Percentiles rank a stretch among this genome's conserved stretches.
phyloP scores from a whole-genome alignment of 2,888 invertebrate genomes.

The Rhimphoctona megacephalus region DNA sequence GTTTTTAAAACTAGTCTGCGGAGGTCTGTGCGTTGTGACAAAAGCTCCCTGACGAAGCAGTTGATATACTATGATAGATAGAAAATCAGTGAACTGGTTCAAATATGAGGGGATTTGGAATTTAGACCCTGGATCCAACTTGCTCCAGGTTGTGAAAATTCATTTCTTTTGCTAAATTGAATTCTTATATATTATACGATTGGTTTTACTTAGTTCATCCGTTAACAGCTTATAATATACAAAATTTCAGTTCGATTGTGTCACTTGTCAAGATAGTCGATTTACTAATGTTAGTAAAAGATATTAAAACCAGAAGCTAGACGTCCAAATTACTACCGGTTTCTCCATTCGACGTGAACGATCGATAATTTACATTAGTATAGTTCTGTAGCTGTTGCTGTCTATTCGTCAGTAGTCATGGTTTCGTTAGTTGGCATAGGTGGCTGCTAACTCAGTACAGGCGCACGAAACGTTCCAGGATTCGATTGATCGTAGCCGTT shows the following conservation, averaged over 20 bases:
- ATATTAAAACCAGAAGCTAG: background rate
- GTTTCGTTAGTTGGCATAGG: slow-evolving; percentile 63
- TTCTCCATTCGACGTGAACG: background rate
- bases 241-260: background rate
- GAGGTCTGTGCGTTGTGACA: no score
- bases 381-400: slow-evolving; percentile 11
- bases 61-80: no score
- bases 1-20: background rate
- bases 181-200: background rate
- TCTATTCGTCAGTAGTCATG: slow-evolving; percentile 58
- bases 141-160: background rate
- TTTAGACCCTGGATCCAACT: background rate
- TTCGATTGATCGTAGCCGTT: slow-evolving; percentile 10
- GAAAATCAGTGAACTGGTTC: no score
- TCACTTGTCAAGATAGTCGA: background rate
- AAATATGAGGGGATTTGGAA: background rate
- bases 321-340: background rate
- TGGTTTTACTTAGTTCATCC: background rate
- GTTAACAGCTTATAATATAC: background rate
- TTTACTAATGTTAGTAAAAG: background rate
- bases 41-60: no score
- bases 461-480: slow-evolving; percentile 10
- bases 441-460: slow-evolving; percentile 57
- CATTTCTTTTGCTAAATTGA: background rate
- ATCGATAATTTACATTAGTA: background rate